Evolutionary conservation across 2,113 vertebrate species (phyloP).

Genomic region (Ptyas mucosa): DNA sequence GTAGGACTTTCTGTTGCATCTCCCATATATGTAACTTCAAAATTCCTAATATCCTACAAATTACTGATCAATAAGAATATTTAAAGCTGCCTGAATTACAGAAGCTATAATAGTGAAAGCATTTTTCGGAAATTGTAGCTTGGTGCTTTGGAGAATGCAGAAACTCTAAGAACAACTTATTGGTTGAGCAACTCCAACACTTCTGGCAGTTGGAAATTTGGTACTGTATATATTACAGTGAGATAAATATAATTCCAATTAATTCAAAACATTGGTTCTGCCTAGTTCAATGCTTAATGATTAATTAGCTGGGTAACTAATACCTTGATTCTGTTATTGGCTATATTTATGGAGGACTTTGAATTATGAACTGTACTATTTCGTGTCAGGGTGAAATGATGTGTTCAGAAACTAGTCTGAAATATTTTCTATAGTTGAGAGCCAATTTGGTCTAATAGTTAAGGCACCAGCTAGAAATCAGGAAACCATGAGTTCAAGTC

Average conservation of each 20-base stretch:
- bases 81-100: background rate
- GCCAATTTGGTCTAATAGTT: too few species aligned
- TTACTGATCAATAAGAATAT: background rate
- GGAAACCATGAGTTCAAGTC: too few species aligned
- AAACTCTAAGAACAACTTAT: background rate
- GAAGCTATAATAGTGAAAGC: background rate
- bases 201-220: background rate
- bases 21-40: background rate
- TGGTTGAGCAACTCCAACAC: background rate
- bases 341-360: background rate
- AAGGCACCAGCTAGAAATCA: too few species aligned
- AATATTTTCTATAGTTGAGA: background rate
- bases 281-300: background rate
- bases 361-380: background rate
- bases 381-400: background rate
- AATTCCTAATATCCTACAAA: background rate
- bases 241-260: background rate
- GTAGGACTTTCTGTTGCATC: background rate
- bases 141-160: background rate
- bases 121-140: background rate
- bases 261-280: background rate
- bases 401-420: background rate
- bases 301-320: background rate
- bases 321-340: background rate
- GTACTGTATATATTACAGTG: background rate